Evolutionary conservation across 1,140 invertebrate genomes (phyloP).

Genomic region (Colletes latitarsis): DNA sequence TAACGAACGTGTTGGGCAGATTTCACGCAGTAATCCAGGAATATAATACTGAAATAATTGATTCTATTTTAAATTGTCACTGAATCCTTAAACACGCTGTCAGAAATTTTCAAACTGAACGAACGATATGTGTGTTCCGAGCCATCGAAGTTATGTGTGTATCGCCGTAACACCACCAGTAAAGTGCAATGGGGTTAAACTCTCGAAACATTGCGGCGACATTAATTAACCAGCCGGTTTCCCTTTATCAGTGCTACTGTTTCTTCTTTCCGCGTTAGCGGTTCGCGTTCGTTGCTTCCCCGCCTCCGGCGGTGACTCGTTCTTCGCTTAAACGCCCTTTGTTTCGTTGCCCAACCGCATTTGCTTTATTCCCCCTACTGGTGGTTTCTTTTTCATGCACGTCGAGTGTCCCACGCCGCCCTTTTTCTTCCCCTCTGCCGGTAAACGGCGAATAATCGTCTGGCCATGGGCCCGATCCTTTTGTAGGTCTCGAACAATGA

Average conservation of each 20-base stretch:
- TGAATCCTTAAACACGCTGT: no score
- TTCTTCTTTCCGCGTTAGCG: not conserved
- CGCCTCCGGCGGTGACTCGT: not conserved
- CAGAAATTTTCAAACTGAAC: no score
- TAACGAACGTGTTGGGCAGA: no score
- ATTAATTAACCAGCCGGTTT: conserved; percentile 18
- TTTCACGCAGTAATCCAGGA: no score
- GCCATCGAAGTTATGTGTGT: no score
- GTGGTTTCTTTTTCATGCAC: conserved; percentile 50
- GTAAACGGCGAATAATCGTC: conserved; percentile 66
- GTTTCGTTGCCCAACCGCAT: conserved; percentile 37
- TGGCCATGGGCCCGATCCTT: conserved; percentile 51
- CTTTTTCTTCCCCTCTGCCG: conserved; percentile 35
- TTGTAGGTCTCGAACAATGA: conserved; percentile 56
- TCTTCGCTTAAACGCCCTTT: conserved; percentile 56
- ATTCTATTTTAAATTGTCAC: no score
- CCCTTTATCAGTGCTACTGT: not conserved
- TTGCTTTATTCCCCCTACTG: conserved; percentile 44
- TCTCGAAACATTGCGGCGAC: not conserved
- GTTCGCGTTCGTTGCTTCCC: not conserved
- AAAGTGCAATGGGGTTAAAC: not conserved
- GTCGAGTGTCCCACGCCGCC: conserved; percentile 43
- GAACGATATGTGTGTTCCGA: no score
- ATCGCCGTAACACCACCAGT: no score
- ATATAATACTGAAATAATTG: no score